Evolutionary conservation across 2,888 invertebrate species (phyloP).

Genomic region (Heterodera filipjevi): DNA sequence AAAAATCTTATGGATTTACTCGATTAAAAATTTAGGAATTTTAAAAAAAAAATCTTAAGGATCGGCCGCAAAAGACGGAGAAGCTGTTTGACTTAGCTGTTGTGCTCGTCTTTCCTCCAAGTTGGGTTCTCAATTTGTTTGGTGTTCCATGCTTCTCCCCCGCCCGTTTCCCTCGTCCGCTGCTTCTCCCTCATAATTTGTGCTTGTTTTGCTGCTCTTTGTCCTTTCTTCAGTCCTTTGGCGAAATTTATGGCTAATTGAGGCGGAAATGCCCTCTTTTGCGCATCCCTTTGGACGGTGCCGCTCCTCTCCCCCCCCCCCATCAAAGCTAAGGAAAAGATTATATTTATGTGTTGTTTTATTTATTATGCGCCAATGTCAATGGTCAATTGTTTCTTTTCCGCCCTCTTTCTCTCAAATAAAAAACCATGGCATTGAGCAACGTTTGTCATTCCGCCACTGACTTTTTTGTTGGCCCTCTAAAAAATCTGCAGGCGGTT

Average conservation of each 20-base stretch:
- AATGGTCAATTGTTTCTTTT: background rate
- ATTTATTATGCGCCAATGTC: conserved; percentile 10
- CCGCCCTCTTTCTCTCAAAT: background rate
- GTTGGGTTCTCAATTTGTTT: too few species aligned
- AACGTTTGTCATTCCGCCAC: too few species aligned
- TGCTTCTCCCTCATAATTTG: background rate
- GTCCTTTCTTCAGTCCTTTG: background rate
- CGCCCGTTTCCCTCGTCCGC: too few species aligned
- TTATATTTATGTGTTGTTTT: conserved; percentile 17
- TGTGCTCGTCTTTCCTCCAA: too few species aligned
- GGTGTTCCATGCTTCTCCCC: too few species aligned
- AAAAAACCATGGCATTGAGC: background rate
- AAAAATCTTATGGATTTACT: background rate
- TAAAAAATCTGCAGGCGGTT: background rate
- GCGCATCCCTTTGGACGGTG: background rate
- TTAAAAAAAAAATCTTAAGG: too few species aligned
- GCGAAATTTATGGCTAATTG: background rate
- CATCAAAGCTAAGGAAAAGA: background rate
- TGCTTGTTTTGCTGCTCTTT: background rate
- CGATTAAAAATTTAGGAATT: too few species aligned
- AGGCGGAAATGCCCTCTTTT: background rate
- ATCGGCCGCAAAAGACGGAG: too few species aligned
- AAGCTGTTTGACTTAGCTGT: too few species aligned
- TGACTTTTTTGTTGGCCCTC: background rate
- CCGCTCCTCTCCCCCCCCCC: background rate